Base-by-base conservation (phyloP, 2,113 vertebrate genomes). In the Dicerorhinus sumatrensis region DNA sequence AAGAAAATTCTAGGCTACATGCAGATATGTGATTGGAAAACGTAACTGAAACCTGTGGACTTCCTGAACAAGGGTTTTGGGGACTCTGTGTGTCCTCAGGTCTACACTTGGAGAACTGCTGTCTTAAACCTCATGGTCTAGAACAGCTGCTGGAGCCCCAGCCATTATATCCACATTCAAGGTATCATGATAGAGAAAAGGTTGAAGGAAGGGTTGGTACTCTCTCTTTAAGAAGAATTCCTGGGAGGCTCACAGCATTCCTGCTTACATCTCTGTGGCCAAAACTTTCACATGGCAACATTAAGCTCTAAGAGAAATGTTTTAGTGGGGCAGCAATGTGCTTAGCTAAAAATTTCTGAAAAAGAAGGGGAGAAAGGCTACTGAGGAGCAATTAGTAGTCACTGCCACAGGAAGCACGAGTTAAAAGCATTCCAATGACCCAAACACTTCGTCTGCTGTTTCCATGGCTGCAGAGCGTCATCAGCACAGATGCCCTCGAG, bases 391-490 rank as follows among this genome's bases (percentile, higher is more conserved):
- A 97, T 98, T 98, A 98, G 95, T 95, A 97, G 95, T 95, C 96
- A 96, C 65, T 95, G 89, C 95, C 89, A 93, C 94, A 96, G 92
- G 89, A 97, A 95, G 80, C 80, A 2, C 0, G 56, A 97, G 90
- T 96, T 96, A 95, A 98, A 98, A 98, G 97, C 97, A 97, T 98
- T 97, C 97, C 95, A 76, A 62, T 76, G 96, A 92, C 98, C 97
- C 80, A 51, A 72, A 96, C 83, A 84, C 90, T 97, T 96, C 90
- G 90, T 94, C 81, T 92, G 86, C 51, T 81, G 98, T 98, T 98
- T 94, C 98, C 97, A 98, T 98, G 84, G 93, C 94, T 97, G 75
- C 96, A 94, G 80, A 96, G 94, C 54, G 36, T 96, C 96, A 84
- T 90, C 72, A 95, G 77, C 86, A 83, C 69, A 60, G 69, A 92